These are phyloP conservation scores for Ametastegia equiseti DNA, from an alignment of 2,888 invertebrate species.

Conservation along the genomic window DNA sequence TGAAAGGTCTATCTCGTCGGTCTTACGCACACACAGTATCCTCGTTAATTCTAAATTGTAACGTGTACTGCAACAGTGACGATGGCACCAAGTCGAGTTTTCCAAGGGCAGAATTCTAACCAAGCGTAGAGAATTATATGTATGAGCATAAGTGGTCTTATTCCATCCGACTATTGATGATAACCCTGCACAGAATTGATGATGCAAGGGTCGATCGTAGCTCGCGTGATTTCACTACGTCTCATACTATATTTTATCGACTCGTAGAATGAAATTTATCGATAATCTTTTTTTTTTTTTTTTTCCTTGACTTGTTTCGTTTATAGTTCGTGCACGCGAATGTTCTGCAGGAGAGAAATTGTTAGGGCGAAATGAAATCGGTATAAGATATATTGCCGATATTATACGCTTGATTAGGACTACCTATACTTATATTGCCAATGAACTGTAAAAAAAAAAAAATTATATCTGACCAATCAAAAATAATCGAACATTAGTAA, in stretches of 20 bases:
- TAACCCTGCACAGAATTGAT: constrained; percentile 24
- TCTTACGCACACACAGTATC: not conserved
- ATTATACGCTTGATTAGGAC: no score
- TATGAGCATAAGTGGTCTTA: constrained; percentile 5
- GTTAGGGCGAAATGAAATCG: no score
- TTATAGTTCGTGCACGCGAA: not conserved
- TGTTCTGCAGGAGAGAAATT: not conserved
- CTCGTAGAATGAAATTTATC: not conserved
- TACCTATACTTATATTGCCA: no score
- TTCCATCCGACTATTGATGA: constrained; percentile 3
- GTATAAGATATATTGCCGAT: no score
- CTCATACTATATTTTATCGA: not conserved
- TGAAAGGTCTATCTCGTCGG: not conserved
- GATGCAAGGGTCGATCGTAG: not conserved
- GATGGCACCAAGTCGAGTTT: not conserved
- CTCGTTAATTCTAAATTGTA: not conserved
- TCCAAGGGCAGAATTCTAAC: constrained; percentile 23
- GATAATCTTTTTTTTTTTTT: not conserved
- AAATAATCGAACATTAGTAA: no score
- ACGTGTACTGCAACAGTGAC: no score
- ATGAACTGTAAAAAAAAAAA: not conserved
- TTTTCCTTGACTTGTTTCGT: no score
- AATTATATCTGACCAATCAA: no score
- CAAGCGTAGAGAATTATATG: not conserved
- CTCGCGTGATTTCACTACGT: constrained; percentile 10